Percentiles rank a stretch among this genome's conserved stretches.
phyloP scores from a whole-genome alignment of 1,140 invertebrate genomes.

The Drosophila leontia region DNA sequence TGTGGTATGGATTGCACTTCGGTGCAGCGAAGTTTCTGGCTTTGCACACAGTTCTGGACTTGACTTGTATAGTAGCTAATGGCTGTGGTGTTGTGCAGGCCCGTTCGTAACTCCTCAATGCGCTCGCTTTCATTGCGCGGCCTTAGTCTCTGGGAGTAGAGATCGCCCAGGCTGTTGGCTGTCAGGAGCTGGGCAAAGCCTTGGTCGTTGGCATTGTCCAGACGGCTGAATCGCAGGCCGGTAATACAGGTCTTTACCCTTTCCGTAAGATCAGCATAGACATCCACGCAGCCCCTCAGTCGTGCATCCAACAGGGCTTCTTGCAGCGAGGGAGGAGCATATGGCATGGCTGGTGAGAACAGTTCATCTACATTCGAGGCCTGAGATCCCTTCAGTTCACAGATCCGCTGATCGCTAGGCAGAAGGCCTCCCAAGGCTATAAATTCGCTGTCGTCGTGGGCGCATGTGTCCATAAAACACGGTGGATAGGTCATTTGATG shows the following conservation, averaged over 20 bases:
- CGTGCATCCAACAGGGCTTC: constrained; percentile 50
- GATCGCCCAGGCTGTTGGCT: constrained; percentile 54
- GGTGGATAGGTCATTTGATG: constrained; percentile 67
- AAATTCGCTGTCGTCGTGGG: constrained; percentile 46
- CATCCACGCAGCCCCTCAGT: constrained; percentile 21
- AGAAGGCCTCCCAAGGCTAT: constrained; percentile 43
- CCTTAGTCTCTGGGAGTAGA: constrained; percentile 52
- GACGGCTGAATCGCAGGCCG: constrained; percentile 45
- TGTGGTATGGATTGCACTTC: constrained; percentile 30
- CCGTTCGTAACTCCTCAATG: constrained; percentile 39
- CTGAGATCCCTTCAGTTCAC: constrained; percentile 36
- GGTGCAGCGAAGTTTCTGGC: constrained; percentile 31
- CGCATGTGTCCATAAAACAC: constrained; percentile 49
- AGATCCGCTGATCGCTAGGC: constrained; percentile 57
- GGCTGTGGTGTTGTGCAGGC: constrained; percentile 43
- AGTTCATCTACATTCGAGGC: constrained; percentile 26
- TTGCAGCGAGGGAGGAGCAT: constrained; percentile 42
- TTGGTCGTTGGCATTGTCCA: constrained; percentile 38
- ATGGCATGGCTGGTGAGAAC: constrained; percentile 48
- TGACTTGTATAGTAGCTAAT: constrained; percentile 38
- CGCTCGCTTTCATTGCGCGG: constrained; percentile 37
- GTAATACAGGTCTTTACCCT: constrained; percentile 52
- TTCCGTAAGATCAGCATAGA: constrained; percentile 62
- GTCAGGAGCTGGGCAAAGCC: constrained; percentile 64
- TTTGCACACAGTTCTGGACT: constrained; percentile 18